Evolutionary conservation across 2,888 invertebrate species (phyloP).

Genomic region (Drosophila ezoana): DNA sequence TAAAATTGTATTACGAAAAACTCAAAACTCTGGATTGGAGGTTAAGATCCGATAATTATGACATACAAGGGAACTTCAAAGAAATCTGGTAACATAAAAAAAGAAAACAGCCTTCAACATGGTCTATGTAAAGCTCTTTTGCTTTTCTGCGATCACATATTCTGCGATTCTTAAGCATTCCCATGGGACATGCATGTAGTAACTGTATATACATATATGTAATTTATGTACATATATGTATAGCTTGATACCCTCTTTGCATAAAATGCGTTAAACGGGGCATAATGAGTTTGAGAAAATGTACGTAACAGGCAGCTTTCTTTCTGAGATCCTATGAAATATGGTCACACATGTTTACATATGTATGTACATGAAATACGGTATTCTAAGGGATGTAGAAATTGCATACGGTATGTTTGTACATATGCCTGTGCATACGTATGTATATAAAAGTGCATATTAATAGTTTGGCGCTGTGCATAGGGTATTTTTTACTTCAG

Average conservation of each 20-base stretch:
- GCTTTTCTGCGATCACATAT: background rate
- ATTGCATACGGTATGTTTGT: no score
- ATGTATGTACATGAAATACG: no score
- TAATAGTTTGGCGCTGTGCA: background rate
- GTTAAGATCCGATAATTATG: background rate
- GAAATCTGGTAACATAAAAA: no score
- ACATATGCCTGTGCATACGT: background rate
- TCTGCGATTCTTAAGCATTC: background rate
- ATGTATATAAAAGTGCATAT: background rate
- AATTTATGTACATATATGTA: background rate
- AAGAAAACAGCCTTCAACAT: background rate
- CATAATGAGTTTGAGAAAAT: no score
- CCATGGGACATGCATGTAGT: background rate
- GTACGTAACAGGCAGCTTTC: no score
- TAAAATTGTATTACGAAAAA: no score
- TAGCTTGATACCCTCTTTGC: conserved; percentile 3
- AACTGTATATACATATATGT: background rate
- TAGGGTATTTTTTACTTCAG: conserved; percentile 22
- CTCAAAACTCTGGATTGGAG: no score
- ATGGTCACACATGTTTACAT: no score
- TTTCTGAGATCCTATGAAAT: no score
- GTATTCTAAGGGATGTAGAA: no score
- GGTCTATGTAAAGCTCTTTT: background rate
- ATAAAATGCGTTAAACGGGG: background rate
- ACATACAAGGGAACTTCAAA: no score